Base-by-base conservation (phyloP, 2,888 invertebrate genomes). In the Rhorus exstirpatorius region DNA sequence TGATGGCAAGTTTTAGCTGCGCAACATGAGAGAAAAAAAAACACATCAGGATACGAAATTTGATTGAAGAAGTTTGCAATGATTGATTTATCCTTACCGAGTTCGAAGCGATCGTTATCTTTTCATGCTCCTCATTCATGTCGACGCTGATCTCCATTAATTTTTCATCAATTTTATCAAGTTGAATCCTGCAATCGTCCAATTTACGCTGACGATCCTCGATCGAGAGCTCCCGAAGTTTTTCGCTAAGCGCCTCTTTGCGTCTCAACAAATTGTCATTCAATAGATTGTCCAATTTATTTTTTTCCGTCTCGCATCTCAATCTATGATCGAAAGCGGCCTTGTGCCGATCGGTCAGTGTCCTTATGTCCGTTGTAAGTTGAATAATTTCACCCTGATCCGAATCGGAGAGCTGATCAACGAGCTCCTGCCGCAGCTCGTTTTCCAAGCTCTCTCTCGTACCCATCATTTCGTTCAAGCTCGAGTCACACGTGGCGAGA, bases 301-400 rank as follows among this genome's bases (percentile, higher is more conserved):
- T 99, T 93, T 99, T 99, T 82, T 98, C 98, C 2, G 98, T 98
- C 93, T 99, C 99, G 8, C 99, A 94, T 92, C 98, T 97, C 97
- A 99, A 98, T 91, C 99, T 96, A 87, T 97, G 96, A 79, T 97
- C 97, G 93, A 99, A 98, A 0, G 99, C 98, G 87, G 98, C 97
- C 91, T 99, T 99, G 93, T 99, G 99, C 92, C 98, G 98, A 88
- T 97, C 97, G 41, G 98, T 99, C 71, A 99, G 94, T 0, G 97
- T 95, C 10, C 97, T 95, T 88, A 99, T 99, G 80, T 98, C 98
- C 91, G 99, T 99, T 92, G 99, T 99, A 44, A 99, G 94, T 72
- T 96, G 96, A 93, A 99, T 99, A 68, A 99, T 98, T 80, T 92
- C 90, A 49, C 91, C 95, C 89, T 99, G 99, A 94, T 99, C 99